Evolutionary conservation across 2,888 invertebrate species (phyloP), one percentile per base, ranked within the genome.

Genomic region (Drosophila suboccidentalis): DNA sequence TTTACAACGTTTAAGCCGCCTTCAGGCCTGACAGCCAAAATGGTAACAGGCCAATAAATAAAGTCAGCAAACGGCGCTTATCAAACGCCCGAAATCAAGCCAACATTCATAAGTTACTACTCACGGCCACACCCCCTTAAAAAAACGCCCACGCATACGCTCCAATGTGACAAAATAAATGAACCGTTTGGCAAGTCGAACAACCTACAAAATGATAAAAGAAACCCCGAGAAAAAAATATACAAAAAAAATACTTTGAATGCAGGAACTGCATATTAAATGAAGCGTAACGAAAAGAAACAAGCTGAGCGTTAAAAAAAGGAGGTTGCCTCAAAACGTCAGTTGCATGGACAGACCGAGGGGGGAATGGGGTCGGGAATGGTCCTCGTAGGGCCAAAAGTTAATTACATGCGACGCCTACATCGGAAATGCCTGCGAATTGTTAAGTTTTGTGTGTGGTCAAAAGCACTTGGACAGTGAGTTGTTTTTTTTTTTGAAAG

Each of bases 391-490:
- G 83, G 89, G 87, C 84, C 55, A 68, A 64, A 86, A 78, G 84
- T 71, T 88, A 83, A 83, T 88, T 83, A 83, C 84, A 78, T 78
- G 78, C 60, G 83, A 83, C 78, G 83, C 87, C 89, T 86, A 83
- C 87, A 75, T 59, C 71, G 88, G 75, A 85, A 77, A 69, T 78
- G 76, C 32, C 75, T 55, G 43, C 62, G 53, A 43, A 55, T 57
- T 64, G 57, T 75, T 60, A 46, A 58, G 69, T 57, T 53, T 54
- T 66, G 55, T 86, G 82, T 84, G 87, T 87, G 82, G 84, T 81
- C 82, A 62, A 39, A 53, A 80, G 50, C 39, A 60, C 63, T 60
- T 58, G 57, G 50, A 29, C 51, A 55, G 34, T 58, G 59, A 54
- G 61, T 36, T 22, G 22, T 26, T 26, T 26, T 29, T 29, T 43